Conservation (phyloP, 2,888 invertebrate species). For the Linyphia triangularis region DNA sequence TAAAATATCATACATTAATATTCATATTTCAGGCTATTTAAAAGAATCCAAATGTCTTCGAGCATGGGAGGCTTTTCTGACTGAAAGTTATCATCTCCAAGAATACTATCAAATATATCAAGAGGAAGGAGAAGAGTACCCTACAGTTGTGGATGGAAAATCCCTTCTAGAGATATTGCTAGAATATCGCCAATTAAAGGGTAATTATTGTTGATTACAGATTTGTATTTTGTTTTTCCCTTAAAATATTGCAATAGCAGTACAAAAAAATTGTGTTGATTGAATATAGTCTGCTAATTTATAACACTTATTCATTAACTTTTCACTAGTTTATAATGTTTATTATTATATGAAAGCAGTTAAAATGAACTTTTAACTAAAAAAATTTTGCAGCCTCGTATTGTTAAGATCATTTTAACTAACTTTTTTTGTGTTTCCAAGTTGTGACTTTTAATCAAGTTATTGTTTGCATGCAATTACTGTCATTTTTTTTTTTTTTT, state of each 20-base stretch:
- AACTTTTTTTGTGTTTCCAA: no score
- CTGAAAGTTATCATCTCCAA: conserved; percentile 36
- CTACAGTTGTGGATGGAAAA: conserved; percentile 60
- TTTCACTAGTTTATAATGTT: no score
- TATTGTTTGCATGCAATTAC: no score
- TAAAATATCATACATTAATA: not conserved
- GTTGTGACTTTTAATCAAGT: no score
- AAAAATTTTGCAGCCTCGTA: no score
- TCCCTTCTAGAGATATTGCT: conserved; percentile 54
- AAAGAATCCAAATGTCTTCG: conserved; percentile 53
- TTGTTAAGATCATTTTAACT: no score
- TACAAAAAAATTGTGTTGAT: no score
- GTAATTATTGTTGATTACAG: not conserved
- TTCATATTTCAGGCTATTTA: conserved; percentile 44
- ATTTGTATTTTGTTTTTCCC: not conserved
- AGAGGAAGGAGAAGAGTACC: conserved; percentile 16
- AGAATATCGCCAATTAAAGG: conserved; percentile 49
- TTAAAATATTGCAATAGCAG: no score
- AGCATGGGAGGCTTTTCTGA: conserved; percentile 55
- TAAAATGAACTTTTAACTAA: no score
- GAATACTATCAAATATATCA: conserved; percentile 40
- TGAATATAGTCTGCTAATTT: no score
- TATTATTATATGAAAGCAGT: no score
- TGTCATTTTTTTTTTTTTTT: not conserved
- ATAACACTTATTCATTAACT: no score